phyloP scores from a whole-genome alignment of 2,113 vertebrate genomes.

The Prolemur simus region DNA sequence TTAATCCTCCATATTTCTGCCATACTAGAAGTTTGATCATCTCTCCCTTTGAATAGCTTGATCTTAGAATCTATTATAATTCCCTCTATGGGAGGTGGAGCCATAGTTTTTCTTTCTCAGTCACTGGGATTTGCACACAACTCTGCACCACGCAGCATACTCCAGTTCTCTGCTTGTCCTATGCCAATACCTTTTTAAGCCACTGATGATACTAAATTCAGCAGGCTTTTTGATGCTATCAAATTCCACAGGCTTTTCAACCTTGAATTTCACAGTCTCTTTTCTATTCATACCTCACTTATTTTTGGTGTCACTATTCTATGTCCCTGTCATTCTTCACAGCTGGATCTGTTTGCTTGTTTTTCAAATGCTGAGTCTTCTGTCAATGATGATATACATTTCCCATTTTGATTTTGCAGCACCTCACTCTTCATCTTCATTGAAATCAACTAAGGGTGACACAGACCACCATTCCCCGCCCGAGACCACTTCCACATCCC shows the following conservation, averaged over 20 bases:
- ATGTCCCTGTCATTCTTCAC: constrained; percentile 67
- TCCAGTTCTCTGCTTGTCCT: constrained; percentile 56
- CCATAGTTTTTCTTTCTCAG: constrained; percentile 54
- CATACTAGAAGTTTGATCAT: constrained; percentile 49
- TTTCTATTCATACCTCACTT: constrained; percentile 65
- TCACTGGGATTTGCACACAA: constrained; percentile 66
- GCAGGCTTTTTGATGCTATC: constrained; percentile 60
- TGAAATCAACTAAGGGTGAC: constrained; percentile 71
- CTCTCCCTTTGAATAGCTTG: constrained; percentile 63
- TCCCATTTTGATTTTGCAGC: constrained; percentile 52
- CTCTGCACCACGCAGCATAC: constrained; percentile 57
- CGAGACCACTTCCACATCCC: constrained; percentile 9
- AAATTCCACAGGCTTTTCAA: constrained; percentile 57
- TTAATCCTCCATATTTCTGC: constrained; percentile 55
- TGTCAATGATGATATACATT: constrained; percentile 61
- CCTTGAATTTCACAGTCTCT: constrained; percentile 26
- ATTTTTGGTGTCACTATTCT: constrained; percentile 56
- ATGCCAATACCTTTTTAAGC: constrained; percentile 69
- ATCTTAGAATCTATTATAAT: constrained; percentile 69
- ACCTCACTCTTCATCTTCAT: constrained; percentile 57
- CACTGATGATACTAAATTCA: constrained; percentile 51
- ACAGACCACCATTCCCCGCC: background rate
- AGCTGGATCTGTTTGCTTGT: constrained; percentile 56
- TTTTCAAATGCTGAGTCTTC: constrained; percentile 76
- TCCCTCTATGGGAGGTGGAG: constrained; percentile 36